Base-by-base conservation (phyloP, 1,140 invertebrate genomes). In the Pomphorhynchus laevis region DNA sequence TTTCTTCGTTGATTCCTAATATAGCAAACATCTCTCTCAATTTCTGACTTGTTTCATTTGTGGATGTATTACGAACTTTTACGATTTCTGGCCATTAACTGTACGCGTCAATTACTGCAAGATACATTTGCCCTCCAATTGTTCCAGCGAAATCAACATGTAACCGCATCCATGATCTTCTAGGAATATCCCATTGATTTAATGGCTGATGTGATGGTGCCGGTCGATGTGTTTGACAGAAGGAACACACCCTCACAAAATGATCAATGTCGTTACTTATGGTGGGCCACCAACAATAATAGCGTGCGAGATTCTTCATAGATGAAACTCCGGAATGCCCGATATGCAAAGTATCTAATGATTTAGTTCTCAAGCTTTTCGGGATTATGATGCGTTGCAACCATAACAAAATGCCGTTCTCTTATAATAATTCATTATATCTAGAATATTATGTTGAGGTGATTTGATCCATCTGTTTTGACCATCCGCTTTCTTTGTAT, bases 101-200 rank as follows among this genome's bases (percentile, higher is more conserved):
- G 41, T 49, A 53, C 1, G 54, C 41, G 48, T 63, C 61, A 1
- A 55, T 47, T 3, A 58, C 40, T 17, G 62, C 48, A 9, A 61
- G 40, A 43, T 54, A 61, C 43, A 46, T 51, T 38, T 50, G 42
- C 1, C 47, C 47, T 25, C 49, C 33, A 33, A 56, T 52, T n/a
- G 53, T 58, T 11, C 58, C 57, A 3, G 55, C 54, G 46, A 58
- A 63, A 45, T 64, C 64, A 0, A 58, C 48, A 44, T 65, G 61
- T 0, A 64, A 27, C 36, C 60, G 45, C 14, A 52, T 44, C 54
- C 58, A 64, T 2, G 54, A 56, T 33, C 39, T 47, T 17, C 44
- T 46, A n/a, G 56, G 48, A 39, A 44, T 45, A 8, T 46, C 40
- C 59, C 58, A 61, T 4, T 45, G 44, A 21, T 45, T 34, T 16